Conservation (phyloP, 2,888 invertebrate species). For the Diadegma fenestrale region DNA sequence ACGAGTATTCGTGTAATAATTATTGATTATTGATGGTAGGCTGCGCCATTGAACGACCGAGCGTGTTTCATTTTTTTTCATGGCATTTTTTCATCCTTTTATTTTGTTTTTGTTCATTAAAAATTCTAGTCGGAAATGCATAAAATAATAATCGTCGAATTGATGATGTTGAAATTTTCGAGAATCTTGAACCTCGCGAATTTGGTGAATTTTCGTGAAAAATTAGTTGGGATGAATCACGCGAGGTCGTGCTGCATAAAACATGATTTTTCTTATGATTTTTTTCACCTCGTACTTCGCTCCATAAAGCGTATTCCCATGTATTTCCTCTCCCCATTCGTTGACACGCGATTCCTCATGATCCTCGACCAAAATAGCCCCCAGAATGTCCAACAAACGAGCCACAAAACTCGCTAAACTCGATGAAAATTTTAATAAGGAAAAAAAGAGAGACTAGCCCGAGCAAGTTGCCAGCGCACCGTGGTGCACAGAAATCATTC, state of each 20-base stretch:
- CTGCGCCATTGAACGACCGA: constrained; percentile 64
- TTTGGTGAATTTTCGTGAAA: neutral
- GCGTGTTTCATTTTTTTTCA: constrained; percentile 52
- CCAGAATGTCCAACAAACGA: constrained; percentile 21
- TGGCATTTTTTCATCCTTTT: constrained; percentile 25
- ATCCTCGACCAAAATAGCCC: constrained; percentile 28
- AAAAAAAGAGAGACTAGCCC: constrained; percentile 14
- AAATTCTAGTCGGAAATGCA: neutral
- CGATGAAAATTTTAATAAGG: constrained; percentile 6
- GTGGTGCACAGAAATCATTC: constrained; percentile 64
- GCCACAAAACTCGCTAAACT: constrained; percentile 54
- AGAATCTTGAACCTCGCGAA: neutral
- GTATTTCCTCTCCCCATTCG: constrained; percentile 23
- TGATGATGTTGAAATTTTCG: neutral
- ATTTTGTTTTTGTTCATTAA: neutral
- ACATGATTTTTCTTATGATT: constrained; percentile 62
- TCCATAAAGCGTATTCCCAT: constrained; percentile 47
- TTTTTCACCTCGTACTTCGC: constrained; percentile 65
- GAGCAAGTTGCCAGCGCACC: constrained; percentile 56
- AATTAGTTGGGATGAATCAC: constrained; percentile 51
- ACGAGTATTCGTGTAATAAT: constrained; percentile 66
- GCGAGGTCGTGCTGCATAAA: constrained; percentile 65
- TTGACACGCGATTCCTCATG: constrained; percentile 14
- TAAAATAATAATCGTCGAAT: neutral
- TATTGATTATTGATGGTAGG: constrained; percentile 71